Base-by-base conservation (phyloP, 2,888 invertebrate genomes). In the Chalcis sispes region DNA sequence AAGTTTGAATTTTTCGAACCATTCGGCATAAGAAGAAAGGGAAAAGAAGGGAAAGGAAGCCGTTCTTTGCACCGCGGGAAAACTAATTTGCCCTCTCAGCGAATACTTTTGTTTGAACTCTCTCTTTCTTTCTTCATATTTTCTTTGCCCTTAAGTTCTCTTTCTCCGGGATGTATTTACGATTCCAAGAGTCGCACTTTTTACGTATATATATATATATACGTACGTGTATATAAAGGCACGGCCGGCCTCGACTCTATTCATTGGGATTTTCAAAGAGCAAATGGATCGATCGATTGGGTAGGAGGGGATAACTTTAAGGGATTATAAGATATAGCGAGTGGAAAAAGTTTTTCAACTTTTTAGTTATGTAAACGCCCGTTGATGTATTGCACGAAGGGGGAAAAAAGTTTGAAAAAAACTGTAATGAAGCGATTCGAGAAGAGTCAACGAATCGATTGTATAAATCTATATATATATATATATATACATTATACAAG, bases 11-110 rank as follows among this genome's bases (percentile, higher is more conserved):
- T 18, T 61, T 61, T 25, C 36, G 20, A 42, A 7, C n/a, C n/a
- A n/a, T n/a, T n/a, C n/a, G n/a, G n/a, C 29, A 50, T 27, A 36
- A 36, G 10, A 10, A 36, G 36, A 48, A 29, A 36, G 29, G 15
- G 25, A 48, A 29, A 10, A 48, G 25, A 62, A 62, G 29, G 18
- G 42, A 46, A 50, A 10, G 25, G 25, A 61, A 36, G 20, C 27
- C 7, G 20, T 15, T 46, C 25, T 23, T 46, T 8, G 42, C 13
- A 32, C 64, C n/a, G 18, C 48, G 32, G 48, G 32, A 59, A 66
- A 73, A 61, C 52, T 66, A 73, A 66, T 67, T 66, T 29, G 66
- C 59, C 59, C 50, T 66, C 59, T 72, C 72, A 50, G 23, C 36
- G 58, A 72, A 72, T 62, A 62, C 52, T 72, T 72, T 72, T 72